Percentiles rank a stretch among this genome's conserved stretches.
phyloP scores from a whole-genome alignment of 2,797 vertebrate species.

The Danio jaintianensis region DNA sequence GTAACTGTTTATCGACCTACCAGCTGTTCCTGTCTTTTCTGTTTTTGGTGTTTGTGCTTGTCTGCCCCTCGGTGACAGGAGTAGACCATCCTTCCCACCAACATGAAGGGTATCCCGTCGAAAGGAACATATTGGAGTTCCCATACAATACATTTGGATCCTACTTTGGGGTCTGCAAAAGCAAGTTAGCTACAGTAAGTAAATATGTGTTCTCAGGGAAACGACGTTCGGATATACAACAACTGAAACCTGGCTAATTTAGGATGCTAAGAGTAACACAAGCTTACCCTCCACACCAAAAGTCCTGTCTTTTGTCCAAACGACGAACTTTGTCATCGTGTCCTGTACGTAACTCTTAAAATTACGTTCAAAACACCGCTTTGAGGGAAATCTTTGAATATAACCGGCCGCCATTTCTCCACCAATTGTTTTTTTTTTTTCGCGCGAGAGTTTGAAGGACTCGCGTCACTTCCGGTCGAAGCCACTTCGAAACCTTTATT shows the following conservation, averaged over 20 bases:
- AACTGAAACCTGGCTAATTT: background rate
- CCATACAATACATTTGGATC: background rate
- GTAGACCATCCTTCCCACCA: background rate
- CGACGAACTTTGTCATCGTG: background rate
- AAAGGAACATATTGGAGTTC: background rate
- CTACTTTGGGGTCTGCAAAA: background rate
- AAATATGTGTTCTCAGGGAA: background rate
- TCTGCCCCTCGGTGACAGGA: background rate
- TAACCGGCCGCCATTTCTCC: background rate
- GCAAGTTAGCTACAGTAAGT: background rate
- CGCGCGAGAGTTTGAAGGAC: background rate
- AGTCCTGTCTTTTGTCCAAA: background rate
- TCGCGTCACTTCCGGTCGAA: background rate
- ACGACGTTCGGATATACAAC: background rate
- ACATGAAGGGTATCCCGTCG: background rate
- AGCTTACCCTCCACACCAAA: background rate
- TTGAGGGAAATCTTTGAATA: background rate
- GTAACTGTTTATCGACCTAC: background rate
- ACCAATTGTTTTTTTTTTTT: background rate
- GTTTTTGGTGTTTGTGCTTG: slow-evolving; percentile 1
- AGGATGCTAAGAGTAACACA: background rate
- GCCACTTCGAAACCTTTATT: no score
- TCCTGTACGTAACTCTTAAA: background rate
- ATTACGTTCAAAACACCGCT: background rate
- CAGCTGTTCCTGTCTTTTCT: background rate